Conservation (phyloP, 2,113 vertebrate genomes). For the Entosphenus tridentatus region DNA sequence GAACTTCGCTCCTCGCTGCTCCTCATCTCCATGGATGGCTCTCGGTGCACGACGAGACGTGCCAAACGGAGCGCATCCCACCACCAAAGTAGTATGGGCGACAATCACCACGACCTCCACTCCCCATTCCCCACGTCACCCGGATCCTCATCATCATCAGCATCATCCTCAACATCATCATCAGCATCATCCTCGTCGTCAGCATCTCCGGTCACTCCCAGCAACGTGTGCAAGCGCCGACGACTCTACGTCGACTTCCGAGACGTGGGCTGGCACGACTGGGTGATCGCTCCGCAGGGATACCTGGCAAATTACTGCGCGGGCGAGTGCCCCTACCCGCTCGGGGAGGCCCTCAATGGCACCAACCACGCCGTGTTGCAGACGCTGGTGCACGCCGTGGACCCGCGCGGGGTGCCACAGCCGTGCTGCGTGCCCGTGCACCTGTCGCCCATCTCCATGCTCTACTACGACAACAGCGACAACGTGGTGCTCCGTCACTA, state of each 20-base stretch:
- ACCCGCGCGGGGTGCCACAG: conserved; percentile 33
- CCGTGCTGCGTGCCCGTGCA: conserved; percentile 68
- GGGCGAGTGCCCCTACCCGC: conserved; percentile 54
- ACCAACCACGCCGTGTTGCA: conserved; percentile 83
- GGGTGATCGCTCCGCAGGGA: conserved; percentile 78
- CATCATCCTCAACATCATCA: not conserved
- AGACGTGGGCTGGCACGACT: conserved; percentile 80
- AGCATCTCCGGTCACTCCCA: conserved; percentile 11
- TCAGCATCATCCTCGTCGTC: not conserved
- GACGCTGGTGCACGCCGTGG: conserved; percentile 52
- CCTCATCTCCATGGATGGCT: too few species aligned
- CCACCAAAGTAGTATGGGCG: too few species aligned
- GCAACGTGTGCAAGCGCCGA: conserved; percentile 43
- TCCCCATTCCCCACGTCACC: too few species aligned
- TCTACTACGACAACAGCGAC: conserved; percentile 78
- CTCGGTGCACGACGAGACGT: too few species aligned
- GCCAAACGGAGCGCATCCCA: too few species aligned
- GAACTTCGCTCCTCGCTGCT: too few species aligned
- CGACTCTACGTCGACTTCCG: conserved; percentile 65
- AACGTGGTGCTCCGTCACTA: conserved; percentile 80
- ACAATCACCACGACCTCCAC: too few species aligned
- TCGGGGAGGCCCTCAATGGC: conserved; percentile 41
- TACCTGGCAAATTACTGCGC: conserved; percentile 82
- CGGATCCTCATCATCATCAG: too few species aligned
- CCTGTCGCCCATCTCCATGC: conserved; percentile 70